Conservation (phyloP, 2,797 vertebrate species). For the Mormyrops attenuatus region DNA sequence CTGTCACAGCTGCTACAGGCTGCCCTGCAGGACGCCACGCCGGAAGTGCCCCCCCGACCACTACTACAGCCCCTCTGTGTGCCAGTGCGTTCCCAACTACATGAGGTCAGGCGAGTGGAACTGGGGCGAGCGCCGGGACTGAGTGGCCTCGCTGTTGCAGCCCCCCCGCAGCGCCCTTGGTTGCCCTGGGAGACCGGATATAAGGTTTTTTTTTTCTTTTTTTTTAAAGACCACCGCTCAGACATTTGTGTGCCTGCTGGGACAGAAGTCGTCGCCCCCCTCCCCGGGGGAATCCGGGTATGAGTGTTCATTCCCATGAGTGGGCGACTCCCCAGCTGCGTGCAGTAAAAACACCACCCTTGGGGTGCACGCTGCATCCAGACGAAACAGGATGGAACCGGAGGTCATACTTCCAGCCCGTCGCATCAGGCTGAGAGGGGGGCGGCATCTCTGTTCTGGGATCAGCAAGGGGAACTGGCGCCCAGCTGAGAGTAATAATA, state of each 20-base stretch:
- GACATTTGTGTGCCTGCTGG: not conserved
- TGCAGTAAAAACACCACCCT: not conserved
- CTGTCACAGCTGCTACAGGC: slow-evolving; percentile 58
- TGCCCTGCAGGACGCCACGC: slow-evolving; percentile 58
- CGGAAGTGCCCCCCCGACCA: slow-evolving; percentile 46
- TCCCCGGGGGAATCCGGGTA: not conserved
- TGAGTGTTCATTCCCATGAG: not conserved
- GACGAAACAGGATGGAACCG: not conserved
- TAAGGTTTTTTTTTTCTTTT: not conserved
- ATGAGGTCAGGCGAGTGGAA: slow-evolving; percentile 57
- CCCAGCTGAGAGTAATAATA: not conserved
- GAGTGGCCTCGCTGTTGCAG: not conserved
- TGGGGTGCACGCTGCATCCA: not conserved
- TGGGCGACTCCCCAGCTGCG: not conserved
- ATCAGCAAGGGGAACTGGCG: not conserved
- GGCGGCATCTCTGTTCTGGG: not conserved
- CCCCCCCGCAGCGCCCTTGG: not conserved
- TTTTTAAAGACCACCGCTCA: not conserved
- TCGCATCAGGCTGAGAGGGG: not conserved
- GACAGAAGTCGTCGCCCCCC: not conserved
- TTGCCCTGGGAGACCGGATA: not conserved
- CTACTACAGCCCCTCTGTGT: slow-evolving; percentile 62
- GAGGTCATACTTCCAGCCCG: not conserved
- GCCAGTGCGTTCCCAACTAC: slow-evolving; percentile 62
- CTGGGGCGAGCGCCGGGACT: slow-evolving; percentile 27